Evolutionary conservation across 2,888 invertebrate species (phyloP), one percentile per base, ranked within the genome.

Genomic region (Ennomos quercinarius): DNA sequence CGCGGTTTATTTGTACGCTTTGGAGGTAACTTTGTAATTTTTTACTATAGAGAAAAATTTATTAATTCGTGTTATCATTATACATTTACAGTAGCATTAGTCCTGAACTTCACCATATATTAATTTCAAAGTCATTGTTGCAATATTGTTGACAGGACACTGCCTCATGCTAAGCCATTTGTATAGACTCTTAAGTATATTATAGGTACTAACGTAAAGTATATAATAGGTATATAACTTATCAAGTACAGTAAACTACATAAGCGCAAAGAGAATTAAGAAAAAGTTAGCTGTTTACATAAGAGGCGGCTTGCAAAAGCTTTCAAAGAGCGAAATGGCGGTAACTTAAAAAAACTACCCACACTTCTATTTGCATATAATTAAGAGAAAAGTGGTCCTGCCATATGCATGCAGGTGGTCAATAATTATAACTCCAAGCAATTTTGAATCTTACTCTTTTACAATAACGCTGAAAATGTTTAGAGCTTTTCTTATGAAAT

Each of bases 281-380:
- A 46, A 47, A 54, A 48, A 45, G 8, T 45, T 44, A 37, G 1
- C 13, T 47, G 40, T 61, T 42, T 53, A 11, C 53, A 49, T 37
- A 48, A n/a, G 49, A 51, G 48, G 45, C 54, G 57, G 59, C 53
- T 50, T 39, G 63, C 61, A 48, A 64, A 67, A 55, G 57, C 49
- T 51, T 49, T 53, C 61, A 57, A 55, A 53, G 50, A 13, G 46
- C 13, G 6, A 56, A 56, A 56, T 11, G 27, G 13, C 45, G 42
- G 43, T 13, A 40, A 35, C 10, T 52, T 52, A 41, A 51, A 60
- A 61, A 55, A 38, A 10, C n/a, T 49, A 55, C 40, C 11, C 47
- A 58, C 55, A 55, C 50, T 70, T 53, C 42, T 60, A 59, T 67
- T 68, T 62, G 58, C 45, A 46, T 48, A 49, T 56, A 60, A 64